Base-by-base conservation (phyloP, 2,797 vertebrate genomes). In the Iguana delicatissima region DNA sequence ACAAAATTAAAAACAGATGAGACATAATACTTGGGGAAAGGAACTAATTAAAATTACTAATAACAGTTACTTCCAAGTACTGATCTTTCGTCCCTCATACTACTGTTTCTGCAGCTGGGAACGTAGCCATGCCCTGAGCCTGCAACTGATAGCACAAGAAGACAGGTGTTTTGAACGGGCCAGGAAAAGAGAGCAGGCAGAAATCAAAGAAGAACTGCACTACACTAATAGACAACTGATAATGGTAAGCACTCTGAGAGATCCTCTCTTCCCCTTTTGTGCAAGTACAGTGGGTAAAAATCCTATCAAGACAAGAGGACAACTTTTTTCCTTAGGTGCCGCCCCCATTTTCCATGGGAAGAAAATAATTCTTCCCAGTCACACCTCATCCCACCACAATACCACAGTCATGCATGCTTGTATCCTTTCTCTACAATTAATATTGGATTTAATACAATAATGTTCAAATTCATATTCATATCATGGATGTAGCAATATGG, bases 121-220 rank as follows among this genome's bases (percentile, higher is more conserved):
- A 24, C 73, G 1, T n/a, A 74, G 50, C 29, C 50, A n/a, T 16
- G 59, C 8, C 2, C 57, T 84, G 13, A 57, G 59, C 38, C 73
- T 84, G n/a, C 8, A 91, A 50, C 12, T 77, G 50, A 38, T 12
- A 79, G 24, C 18, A 57, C 86, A 84, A 4, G 90, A 91, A 14
- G 80, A 84, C 5, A 88, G 50, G 22, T 84, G 90, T 80, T 88
- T 79, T 84, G 90, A 73, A 87, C 84, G 35, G 52, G 52, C 12
- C 59, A 80, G 80, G 16, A 67, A 91, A 29, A 84, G 73, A 35
- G 46, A 84, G 5, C 50, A 69, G 74, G 73, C 46, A 79, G 90
- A 91, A 91, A 84, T 84, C 46, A 88, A 84, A 84, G 90, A 91
- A 69, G 90, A 91, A 42, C 10, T 88, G 2, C 24, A 84, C 85